A percentile compares a stretch with the other conserved stretches of the same genome.
These are phyloP conservation scores for Pangasius mekongensis DNA, from an alignment of 2,797 vertebrate genomes.

Conservation along the genomic window DNA sequence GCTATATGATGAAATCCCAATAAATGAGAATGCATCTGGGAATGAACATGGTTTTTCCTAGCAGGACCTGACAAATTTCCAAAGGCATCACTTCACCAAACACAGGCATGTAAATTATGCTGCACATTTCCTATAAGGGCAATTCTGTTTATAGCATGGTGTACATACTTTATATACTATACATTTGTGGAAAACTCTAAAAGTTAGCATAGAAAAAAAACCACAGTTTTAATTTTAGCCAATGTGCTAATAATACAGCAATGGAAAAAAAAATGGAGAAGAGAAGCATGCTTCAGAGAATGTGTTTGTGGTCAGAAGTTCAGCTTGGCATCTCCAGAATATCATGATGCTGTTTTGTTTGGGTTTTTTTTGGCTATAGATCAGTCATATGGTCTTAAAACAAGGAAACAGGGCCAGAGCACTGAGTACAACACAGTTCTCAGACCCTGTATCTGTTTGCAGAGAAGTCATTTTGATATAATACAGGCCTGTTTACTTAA, in stretches of 20 bases:
- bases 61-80: constrained; percentile 58
- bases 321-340: not conserved
- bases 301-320: constrained; percentile 11
- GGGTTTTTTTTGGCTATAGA: not conserved
- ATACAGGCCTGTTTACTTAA: not conserved
- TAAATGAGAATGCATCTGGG: constrained; percentile 57
- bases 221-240: constrained; percentile 35
- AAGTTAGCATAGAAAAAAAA: constrained; percentile 38
- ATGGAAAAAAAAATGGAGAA: not conserved
- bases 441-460: constrained; percentile 4
- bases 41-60: constrained; percentile 58
- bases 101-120: constrained; percentile 29
- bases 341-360: not conserved
- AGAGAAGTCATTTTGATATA: constrained; percentile 10
- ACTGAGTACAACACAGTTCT: not conserved
- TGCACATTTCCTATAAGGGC: not conserved
- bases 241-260: constrained; percentile 46
- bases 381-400: not conserved
- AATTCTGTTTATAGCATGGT: not conserved
- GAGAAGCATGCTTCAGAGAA: not conserved
- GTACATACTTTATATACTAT: not conserved
- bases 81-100: constrained; percentile 50
- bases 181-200: not conserved
- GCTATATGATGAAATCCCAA: constrained; percentile 45
- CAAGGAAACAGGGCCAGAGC: not conserved